phyloP scores from a whole-genome alignment of 30 jellyfish, hydroid and myxozoan genomes.

The Cassiopea xamachana region DNA sequence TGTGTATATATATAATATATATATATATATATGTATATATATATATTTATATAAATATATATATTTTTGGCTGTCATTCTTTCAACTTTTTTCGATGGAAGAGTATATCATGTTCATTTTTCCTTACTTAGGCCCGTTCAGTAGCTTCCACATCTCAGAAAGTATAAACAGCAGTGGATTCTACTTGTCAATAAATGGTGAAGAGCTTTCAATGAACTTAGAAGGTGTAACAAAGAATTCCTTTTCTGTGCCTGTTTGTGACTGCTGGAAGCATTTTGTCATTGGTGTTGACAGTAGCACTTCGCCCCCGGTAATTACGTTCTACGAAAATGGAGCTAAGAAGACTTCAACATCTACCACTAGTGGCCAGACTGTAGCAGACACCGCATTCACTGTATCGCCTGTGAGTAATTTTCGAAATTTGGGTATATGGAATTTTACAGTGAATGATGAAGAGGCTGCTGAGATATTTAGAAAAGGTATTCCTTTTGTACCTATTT shows the following conservation, averaged over 20 bases:
- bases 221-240: background rate
- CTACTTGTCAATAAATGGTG: background rate
- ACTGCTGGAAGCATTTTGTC: constrained; percentile 12
- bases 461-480: background rate
- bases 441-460: background rate
- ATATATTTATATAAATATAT: too few species aligned
- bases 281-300: background rate
- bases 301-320: background rate
- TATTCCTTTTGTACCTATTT: background rate
- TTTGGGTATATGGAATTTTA: background rate
- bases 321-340: background rate
- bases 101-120: too few species aligned
- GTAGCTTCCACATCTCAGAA: background rate
- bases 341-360: background rate
- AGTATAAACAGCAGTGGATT: background rate
- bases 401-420: constrained; percentile 1
- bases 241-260: background rate
- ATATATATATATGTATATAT: too few species aligned
- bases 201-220: background rate
- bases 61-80: too few species aligned
- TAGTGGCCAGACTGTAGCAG: background rate
- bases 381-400: background rate
- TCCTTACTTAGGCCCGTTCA: constrained; percentile 9
- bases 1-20: too few species aligned
- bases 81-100: too few species aligned